phyloP scores from a whole-genome alignment of 2,113 vertebrate genomes.

The Nyctereutes procyonoides region DNA sequence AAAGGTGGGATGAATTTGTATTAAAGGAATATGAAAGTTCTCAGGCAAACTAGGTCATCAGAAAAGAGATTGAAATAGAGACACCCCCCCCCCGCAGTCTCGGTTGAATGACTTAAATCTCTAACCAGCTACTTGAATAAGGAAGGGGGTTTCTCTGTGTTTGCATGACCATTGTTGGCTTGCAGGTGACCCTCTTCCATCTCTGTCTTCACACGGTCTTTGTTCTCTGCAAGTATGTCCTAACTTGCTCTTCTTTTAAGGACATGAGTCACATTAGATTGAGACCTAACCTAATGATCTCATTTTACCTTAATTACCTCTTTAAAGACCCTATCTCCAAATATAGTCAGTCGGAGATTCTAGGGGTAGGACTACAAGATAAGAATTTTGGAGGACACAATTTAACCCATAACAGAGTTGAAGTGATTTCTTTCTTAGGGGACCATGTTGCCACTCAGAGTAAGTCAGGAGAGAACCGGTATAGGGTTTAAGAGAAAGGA shows the following conservation, averaged over 20 bases:
- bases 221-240: neutral
- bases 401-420: neutral
- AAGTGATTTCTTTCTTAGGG: neutral
- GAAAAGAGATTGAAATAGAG: neutral
- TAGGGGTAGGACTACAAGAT: neutral
- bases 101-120: neutral
- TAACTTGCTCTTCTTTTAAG: neutral
- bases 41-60: constrained; percentile 22
- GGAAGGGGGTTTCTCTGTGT: neutral
- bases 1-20: neutral
- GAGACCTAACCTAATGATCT: neutral
- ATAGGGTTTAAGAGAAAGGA: neutral
- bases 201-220: neutral
- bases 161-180: neutral
- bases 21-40: neutral
- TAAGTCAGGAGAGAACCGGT: neutral
- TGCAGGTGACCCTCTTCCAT: neutral
- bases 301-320: neutral
- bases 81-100: neutral
- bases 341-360: neutral
- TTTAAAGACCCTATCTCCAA: neutral
- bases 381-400: neutral
- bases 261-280: neutral
- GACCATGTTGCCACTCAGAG: neutral
- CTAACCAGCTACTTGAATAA: neutral